Conservation (phyloP, 64 coral and sea anemone species). For the Pocillopora damicornis region DNA sequence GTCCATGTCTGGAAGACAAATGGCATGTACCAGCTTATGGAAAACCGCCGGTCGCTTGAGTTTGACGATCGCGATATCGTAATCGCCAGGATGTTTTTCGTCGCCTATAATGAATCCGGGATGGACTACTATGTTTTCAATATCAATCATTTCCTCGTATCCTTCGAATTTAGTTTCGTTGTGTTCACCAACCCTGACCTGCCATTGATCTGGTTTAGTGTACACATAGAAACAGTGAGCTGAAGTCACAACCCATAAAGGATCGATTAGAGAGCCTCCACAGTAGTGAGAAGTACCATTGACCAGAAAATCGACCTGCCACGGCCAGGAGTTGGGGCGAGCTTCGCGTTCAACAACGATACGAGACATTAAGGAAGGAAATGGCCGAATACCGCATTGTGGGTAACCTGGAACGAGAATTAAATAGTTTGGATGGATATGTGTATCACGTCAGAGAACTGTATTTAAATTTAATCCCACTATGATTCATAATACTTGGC, state of each 20-base stretch:
- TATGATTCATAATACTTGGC: too few species aligned
- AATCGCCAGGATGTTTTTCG: constrained; percentile 40
- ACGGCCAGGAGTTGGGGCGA: constrained; percentile 67
- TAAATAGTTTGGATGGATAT: background rate
- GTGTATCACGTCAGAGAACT: too few species aligned
- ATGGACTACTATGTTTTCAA: constrained; percentile 43
- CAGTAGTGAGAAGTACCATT: constrained; percentile 28
- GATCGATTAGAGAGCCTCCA: constrained; percentile 56
- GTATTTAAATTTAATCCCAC: too few species aligned
- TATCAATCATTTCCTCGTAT: constrained; percentile 43
- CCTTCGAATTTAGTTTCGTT: constrained; percentile 48
- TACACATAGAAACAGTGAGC: constrained; percentile 60
- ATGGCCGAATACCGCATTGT: constrained; percentile 46
- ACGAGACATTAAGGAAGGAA: background rate
- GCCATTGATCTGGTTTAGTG: constrained; percentile 46
- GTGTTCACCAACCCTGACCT: constrained; percentile 58
- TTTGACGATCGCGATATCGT: constrained; percentile 87
- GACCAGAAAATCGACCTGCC: constrained; percentile 54
- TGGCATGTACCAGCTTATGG: constrained; percentile 55
- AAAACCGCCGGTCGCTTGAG: constrained; percentile 75
- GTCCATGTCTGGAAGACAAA: constrained; percentile 12
- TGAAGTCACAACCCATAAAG: constrained; percentile 70
- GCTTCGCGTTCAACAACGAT: constrained; percentile 60
- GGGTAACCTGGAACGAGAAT: constrained; percentile 15
- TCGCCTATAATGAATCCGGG: constrained; percentile 21